phyloP scores from a whole-genome alignment of 2,113 vertebrate species.

The Martes martes region DNA sequence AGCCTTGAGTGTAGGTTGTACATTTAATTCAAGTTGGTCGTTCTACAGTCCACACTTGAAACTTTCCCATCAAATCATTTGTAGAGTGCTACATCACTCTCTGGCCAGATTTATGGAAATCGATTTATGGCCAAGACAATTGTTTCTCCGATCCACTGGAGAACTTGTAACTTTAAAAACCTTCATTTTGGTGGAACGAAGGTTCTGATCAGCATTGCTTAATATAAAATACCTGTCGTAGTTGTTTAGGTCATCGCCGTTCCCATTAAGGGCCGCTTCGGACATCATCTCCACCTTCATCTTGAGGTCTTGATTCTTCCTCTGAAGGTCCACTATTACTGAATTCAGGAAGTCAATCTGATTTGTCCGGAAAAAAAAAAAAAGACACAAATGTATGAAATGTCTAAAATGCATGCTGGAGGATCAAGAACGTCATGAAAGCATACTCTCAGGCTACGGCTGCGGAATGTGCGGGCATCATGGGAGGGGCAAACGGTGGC shows the following conservation, averaged over 20 bases:
- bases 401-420: not conserved
- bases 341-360: conserved; percentile 98
- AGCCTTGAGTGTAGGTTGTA: not conserved
- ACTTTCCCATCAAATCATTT: not conserved
- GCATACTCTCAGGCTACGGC: fast-evolving
- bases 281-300: conserved; percentile 94
- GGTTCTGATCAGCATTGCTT: fast-evolving
- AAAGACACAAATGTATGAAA: not conserved
- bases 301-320: conserved; percentile 91
- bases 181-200: not conserved
- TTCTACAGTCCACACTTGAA: not conserved
- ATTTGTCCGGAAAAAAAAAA: not conserved
- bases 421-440: not conserved
- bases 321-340: conserved; percentile 95
- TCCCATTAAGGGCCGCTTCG: conserved; percentile 95
- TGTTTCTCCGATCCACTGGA: not conserved
- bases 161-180: not conserved
- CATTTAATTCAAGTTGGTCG: too few species aligned
- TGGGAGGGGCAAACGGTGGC: fast-evolving
- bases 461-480: fast-evolving
- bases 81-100: not conserved
- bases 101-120: not conserved
- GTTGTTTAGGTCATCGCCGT: conserved; percentile 87
- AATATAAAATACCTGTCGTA: conserved; percentile 85
- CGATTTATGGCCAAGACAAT: not conserved